Evolutionary conservation across 2,888 invertebrate genomes (phyloP).

Genomic region (Drosophila putrida): DNA sequence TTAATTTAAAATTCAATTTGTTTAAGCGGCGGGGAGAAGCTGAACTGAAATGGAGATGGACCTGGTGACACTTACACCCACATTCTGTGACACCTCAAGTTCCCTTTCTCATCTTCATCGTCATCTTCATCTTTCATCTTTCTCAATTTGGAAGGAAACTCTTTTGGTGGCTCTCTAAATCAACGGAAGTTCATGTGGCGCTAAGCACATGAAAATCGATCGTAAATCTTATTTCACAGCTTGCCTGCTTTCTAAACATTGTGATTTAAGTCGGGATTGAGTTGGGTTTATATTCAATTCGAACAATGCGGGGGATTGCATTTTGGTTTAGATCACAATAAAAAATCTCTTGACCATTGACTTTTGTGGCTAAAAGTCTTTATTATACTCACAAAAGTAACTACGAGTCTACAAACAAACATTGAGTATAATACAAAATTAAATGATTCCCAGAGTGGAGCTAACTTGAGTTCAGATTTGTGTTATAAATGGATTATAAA

Average conservation of each 20-base stretch:
- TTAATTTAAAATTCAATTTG: constrained; percentile 74
- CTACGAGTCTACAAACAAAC: neutral
- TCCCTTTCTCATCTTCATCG: neutral
- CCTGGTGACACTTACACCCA: constrained; percentile 69
- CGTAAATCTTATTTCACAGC: constrained; percentile 68
- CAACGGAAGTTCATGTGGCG: constrained; percentile 79
- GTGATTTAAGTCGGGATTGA: constrained; percentile 2
- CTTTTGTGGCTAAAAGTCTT: constrained; percentile 21
- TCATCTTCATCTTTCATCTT: too few relatives aligned
- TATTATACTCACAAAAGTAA: constrained; percentile 11
- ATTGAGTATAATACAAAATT: neutral
- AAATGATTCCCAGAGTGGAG: too few relatives aligned
- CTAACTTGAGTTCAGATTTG: too few relatives aligned
- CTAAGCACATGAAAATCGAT: constrained; percentile 65
- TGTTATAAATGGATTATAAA: neutral
- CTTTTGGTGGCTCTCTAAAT: constrained; percentile 50
- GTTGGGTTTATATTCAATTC: neutral
- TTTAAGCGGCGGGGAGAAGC: constrained; percentile 14
- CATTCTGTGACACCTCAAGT: constrained; percentile 43
- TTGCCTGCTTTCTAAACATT: constrained; percentile 57
- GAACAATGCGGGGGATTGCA: constrained; percentile 51
- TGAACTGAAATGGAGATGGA: constrained; percentile 26
- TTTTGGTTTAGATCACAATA: constrained; percentile 48
- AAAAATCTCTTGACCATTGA: constrained; percentile 45
- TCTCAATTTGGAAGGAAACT: neutral